These are phyloP conservation scores for Malacosoma neustria DNA, from an alignment of 2,888 invertebrate species.

Conservation along the genomic window DNA sequence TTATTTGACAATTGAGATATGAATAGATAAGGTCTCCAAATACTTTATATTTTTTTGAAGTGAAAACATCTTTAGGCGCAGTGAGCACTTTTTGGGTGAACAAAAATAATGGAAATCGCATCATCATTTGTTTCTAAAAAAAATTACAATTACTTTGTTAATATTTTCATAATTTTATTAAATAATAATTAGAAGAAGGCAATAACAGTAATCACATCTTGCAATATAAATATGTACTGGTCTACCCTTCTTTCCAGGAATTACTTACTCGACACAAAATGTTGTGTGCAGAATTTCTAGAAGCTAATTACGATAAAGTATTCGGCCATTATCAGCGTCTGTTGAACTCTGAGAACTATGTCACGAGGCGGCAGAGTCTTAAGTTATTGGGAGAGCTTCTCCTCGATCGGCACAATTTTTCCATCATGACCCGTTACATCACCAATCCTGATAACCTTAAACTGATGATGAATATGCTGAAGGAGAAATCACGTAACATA, in stretches of 20 bases:
- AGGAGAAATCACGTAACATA: constrained; percentile 99
- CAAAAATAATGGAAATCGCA: too few relatives aligned
- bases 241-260: constrained; percentile 85
- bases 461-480: constrained; percentile 99
- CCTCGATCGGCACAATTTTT: constrained; percentile 99
- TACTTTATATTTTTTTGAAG: too few relatives aligned
- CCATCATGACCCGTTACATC: constrained; percentile 98
- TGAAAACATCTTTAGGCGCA: too few relatives aligned
- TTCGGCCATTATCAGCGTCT: constrained; percentile 97
- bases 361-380: constrained; percentile 98
- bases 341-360: constrained; percentile 99
- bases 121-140: too few relatives aligned
- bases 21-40: too few relatives aligned
- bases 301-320: constrained; percentile 98
- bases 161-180: too few relatives aligned
- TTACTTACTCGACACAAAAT: constrained; percentile 95
- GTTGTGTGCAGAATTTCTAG: constrained; percentile 98
- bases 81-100: too few relatives aligned
- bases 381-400: constrained; percentile 98
- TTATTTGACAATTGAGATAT: too few relatives aligned
- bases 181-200: too few relatives aligned
- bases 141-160: too few relatives aligned
- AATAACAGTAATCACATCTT: too few relatives aligned
- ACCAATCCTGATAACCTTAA: constrained; percentile 99
- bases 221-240: too few relatives aligned